These are phyloP conservation scores for Collichthys lucidus DNA, from an alignment of 2,113 vertebrate species.

Conservation along the genomic window DNA sequence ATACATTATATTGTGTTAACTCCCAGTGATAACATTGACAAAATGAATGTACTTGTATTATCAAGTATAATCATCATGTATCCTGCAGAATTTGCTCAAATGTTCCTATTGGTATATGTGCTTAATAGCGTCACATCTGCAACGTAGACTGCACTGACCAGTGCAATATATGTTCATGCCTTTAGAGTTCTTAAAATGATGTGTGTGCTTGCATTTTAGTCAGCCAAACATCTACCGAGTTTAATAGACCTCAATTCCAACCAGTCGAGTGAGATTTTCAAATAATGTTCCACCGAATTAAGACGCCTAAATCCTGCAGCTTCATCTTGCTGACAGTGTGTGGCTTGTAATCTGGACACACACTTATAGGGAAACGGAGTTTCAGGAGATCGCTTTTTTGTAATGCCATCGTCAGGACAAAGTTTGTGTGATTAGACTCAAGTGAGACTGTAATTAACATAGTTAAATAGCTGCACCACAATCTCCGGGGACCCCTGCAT, in stretches of 20 bases:
- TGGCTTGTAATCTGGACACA: conserved; percentile 63
- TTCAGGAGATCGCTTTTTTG: conserved; percentile 52
- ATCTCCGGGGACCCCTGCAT: conserved; percentile 66
- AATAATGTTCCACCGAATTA: conserved; percentile 67
- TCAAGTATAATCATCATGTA: not conserved
- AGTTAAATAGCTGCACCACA: conserved; percentile 75
- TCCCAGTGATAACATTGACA: not conserved
- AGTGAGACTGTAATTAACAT: conserved; percentile 80
- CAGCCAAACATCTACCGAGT: conserved; percentile 30
- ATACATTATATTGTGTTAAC: not conserved
- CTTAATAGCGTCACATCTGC: not conserved
- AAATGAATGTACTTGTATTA: conserved; percentile 1
- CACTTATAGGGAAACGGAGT: conserved; percentile 36
- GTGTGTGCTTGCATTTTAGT: conserved; percentile 11
- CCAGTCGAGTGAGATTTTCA: conserved; percentile 34
- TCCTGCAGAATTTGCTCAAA: not conserved
- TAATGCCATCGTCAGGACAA: conserved; percentile 59
- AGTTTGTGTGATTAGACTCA: conserved; percentile 76
- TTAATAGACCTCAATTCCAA: conserved; percentile 54
- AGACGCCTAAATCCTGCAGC: conserved; percentile 62
- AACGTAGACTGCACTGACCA: not conserved
- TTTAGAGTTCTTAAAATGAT: conserved; percentile 3
- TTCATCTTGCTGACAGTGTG: conserved; percentile 56
- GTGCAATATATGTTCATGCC: not conserved
- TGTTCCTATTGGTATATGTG: not conserved